A percentile compares a stretch with the other conserved stretches of the same genome.
These are phyloP conservation scores for Drosophila ficusphila DNA, from an alignment of 1,140 invertebrate genomes.

Conservation along the genomic window DNA sequence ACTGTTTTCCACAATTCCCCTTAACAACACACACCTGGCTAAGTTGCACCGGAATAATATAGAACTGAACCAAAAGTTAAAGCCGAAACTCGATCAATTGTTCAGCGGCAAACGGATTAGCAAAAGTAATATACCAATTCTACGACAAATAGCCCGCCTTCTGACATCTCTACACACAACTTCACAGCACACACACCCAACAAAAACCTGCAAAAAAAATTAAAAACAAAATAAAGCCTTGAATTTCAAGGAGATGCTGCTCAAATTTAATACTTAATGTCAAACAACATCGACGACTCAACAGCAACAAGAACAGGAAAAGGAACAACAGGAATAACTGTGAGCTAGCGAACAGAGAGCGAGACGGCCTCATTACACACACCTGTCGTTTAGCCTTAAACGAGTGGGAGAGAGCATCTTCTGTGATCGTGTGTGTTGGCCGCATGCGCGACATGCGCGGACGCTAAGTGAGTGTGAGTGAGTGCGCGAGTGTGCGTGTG, in stretches of 20 bases:
- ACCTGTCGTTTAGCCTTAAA: constrained; percentile 12
- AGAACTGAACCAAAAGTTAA: constrained; percentile 2
- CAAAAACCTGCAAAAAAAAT: background rate
- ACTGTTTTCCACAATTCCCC: constrained; percentile 40
- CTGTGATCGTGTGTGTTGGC: constrained; percentile 47
- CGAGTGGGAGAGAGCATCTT: constrained; percentile 12
- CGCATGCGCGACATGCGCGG: constrained; percentile 69
- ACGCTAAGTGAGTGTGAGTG: constrained; percentile 54
- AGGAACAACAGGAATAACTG: constrained; percentile 34
- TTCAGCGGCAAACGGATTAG: background rate
- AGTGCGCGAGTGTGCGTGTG: constrained; percentile 27
- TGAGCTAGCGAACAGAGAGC: constrained; percentile 37
- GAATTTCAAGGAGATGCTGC: constrained; percentile 65
- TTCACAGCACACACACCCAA: constrained; percentile 28
- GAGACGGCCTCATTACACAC: constrained; percentile 3
- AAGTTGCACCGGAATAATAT: constrained; percentile 10
- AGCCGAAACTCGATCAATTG: background rate
- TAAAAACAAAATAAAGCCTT: constrained; percentile 23
- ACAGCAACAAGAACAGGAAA: constrained; percentile 31
- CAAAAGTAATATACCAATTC: constrained; percentile 22
- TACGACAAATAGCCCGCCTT: constrained; percentile 36
- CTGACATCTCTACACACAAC: constrained; percentile 40
- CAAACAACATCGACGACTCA: constrained; percentile 44
- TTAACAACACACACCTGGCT: constrained; percentile 17
- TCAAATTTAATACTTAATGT: constrained; percentile 70